A percentile compares a stretch with the other conserved stretches of the same genome.
phyloP scores from a whole-genome alignment of 1,140 invertebrate genomes.

The Diachasmimorpha longicaudata region DNA sequence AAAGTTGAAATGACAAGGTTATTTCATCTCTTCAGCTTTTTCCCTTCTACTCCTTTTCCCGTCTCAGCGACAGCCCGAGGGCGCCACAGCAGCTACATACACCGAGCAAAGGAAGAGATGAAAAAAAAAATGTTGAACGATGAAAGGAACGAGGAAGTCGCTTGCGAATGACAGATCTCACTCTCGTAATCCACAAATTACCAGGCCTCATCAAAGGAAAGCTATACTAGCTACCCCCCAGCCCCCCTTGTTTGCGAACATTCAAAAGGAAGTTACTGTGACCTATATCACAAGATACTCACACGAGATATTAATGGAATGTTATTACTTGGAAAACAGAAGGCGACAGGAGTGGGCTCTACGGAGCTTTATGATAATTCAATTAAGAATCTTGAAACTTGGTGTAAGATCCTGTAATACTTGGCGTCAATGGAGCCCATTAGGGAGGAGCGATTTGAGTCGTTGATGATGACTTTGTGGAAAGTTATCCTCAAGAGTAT shows the following conservation, averaged over 20 bases:
- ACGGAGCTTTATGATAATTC: not conserved
- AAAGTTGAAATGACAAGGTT: not conserved
- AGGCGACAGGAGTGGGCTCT: not conserved
- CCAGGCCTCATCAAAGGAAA: slow-evolving; percentile 32
- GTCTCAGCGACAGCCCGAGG: not conserved
- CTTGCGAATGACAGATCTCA: slow-evolving; percentile 1
- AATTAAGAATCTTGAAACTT: too few relatives aligned
- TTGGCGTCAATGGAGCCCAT: too few relatives aligned
- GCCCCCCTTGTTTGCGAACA: slow-evolving; percentile 50
- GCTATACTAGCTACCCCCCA: slow-evolving; percentile 33
- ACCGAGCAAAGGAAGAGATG: not conserved
- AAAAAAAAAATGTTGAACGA: slow-evolving; percentile 3
- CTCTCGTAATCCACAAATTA: slow-evolving; percentile 53
- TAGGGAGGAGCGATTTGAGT: not conserved
- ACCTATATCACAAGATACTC: slow-evolving; percentile 24
- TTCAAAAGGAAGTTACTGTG: slow-evolving; percentile 47
- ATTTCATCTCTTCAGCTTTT: not conserved
- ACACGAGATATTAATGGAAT: slow-evolving; percentile 36
- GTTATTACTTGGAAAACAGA: slow-evolving; percentile 23
- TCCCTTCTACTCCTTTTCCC: not conserved
- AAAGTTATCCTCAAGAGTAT: too few relatives aligned
- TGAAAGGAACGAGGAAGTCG: not conserved
- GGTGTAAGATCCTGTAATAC: too few relatives aligned
- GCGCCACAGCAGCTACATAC: not conserved
- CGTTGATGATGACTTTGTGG: too few relatives aligned